A percentile compares a stretch with the other conserved stretches of the same genome.
phyloP scores from a whole-genome alignment of 2,888 invertebrate genomes.

The Drosophila melanocephala region DNA sequence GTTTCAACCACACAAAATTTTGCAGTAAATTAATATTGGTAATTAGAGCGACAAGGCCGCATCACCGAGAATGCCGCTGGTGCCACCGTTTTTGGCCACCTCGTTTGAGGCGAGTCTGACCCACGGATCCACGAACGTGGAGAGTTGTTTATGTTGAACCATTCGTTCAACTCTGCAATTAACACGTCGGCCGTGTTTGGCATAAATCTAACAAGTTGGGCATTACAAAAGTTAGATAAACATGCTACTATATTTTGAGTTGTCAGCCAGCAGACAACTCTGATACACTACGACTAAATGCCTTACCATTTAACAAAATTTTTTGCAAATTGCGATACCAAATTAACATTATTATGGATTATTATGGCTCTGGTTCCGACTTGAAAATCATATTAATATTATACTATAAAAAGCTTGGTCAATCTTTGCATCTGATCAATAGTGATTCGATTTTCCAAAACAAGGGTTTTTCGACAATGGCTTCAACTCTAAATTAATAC shows the following conservation, averaged over 20 bases:
- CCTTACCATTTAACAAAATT: not conserved
- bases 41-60: constrained; percentile 54
- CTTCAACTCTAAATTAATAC: not conserved
- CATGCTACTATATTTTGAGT: not conserved
- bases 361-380: not conserved
- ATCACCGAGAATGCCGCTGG: constrained; percentile 8
- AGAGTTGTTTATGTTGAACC: constrained; percentile 37
- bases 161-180: constrained; percentile 43
- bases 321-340: not conserved
- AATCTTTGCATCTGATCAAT: not conserved
- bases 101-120: constrained; percentile 3
- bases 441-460: not conserved
- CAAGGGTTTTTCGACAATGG: not conserved
- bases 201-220: constrained; percentile 44
- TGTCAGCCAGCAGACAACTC: not conserved
- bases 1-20: constrained; percentile 31
- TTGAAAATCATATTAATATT: not conserved
- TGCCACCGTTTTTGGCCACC: constrained; percentile 6
- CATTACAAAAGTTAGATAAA: constrained; percentile 33
- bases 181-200: constrained; percentile 42
- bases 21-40: constrained; percentile 65
- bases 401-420: not conserved
- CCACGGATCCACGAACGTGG: constrained; percentile 11
- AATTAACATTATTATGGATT: not conserved
- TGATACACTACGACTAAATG: not conserved